phyloP scores from a whole-genome alignment of 2,797 vertebrate species.

The Apodemus agrarius region DNA sequence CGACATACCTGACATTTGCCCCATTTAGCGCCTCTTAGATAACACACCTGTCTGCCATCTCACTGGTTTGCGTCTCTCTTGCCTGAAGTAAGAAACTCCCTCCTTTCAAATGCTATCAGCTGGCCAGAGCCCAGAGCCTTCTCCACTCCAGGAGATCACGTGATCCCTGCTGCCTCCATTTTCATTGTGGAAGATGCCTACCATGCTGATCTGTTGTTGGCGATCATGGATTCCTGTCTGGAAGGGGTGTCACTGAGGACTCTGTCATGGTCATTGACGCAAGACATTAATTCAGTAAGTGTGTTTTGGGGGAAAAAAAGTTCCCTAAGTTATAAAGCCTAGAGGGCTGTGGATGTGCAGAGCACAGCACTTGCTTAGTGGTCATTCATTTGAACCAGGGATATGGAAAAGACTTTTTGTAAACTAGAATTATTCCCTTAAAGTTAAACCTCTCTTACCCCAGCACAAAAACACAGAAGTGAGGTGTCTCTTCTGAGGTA shows the following conservation, averaged over 20 bases:
- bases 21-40: not conserved
- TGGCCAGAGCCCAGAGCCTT: not conserved
- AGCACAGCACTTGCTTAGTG: not conserved
- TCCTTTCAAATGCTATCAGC: not conserved
- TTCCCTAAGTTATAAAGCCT: not conserved
- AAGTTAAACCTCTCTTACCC: not conserved
- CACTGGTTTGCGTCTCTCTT: not conserved
- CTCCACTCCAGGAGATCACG: not conserved
- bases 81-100: not conserved
- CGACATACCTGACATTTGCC: not conserved
- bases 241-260: not conserved
- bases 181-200: not conserved
- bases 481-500: not conserved
- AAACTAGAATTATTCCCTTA: not conserved
- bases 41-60: not conserved
- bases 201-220: not conserved
- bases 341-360: not conserved
- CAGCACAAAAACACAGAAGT: not conserved
- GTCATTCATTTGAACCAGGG: not conserved
- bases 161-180: no score
- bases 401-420: not conserved
- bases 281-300: not conserved
- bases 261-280: no score
- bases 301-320: not conserved
- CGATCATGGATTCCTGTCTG: not conserved